Base-by-base conservation (phyloP, 1,140 invertebrate species). In the Caerostris darwini region DNA sequence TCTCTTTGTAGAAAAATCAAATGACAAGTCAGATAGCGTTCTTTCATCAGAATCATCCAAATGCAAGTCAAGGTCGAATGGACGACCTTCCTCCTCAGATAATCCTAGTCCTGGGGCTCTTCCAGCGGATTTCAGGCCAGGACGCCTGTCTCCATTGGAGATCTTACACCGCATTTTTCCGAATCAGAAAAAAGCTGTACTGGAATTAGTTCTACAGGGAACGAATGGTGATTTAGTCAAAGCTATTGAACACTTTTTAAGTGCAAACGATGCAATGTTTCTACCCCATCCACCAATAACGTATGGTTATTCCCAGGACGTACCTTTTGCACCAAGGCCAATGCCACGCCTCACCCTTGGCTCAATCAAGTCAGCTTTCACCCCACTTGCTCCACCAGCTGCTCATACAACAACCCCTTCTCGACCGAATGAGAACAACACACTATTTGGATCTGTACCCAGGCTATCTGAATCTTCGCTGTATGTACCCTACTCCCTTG, bases 101-200 rank as follows among this genome's bases (percentile, higher is more conserved):
- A 2, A 8, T 19, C 7, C 81, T 8, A 90, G 58, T 58, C 59
- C 82, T 17, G 82, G 50, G 3, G n/a, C 90, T n/a, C 7, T 90
- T 6, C 94, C 94, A 50, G 71, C 85, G 0, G 94, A 95, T 71
- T 95, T 94, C 64, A 59, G 95, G 71, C 94, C 94, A 10, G 96
- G 96, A 50, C 95, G 96, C 50, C 96, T 97, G 64, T 96, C 97
- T 5, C 97, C 97, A 1, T 96, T 99, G 59, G 98, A 99, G 94
- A 98, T 99, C 96, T 96, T 99, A 61, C 97, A 97, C 6, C 97
- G 98, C 82, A 96, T 99, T 6, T 99, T 99, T 96, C 98, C 98
- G 0, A 97, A 97, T 82, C 99, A 99, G 95, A 96, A 96, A 59
- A 97, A 98, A 14, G 7, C 34, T 0, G 71, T 77, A 4, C 71